phyloP scores from a whole-genome alignment of 2,113 vertebrate species.

The Prolemur simus region DNA sequence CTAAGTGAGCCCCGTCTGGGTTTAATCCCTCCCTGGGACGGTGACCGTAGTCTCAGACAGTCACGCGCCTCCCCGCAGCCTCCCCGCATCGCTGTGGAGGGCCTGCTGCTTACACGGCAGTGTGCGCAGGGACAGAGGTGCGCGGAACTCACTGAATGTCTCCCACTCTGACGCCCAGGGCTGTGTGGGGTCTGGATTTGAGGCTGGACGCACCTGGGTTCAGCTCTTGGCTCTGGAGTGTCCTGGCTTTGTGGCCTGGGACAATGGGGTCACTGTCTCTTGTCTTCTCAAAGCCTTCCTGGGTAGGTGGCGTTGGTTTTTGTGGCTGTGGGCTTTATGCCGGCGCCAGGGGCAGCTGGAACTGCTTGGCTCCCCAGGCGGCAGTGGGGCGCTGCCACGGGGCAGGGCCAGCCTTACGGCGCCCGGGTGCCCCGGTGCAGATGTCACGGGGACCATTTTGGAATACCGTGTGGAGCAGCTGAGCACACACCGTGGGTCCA shows the following conservation, averaged over 20 bases:
- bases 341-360: background rate
- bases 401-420: background rate
- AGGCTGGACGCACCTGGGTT: background rate
- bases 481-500: background rate
- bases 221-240: background rate
- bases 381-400: background rate
- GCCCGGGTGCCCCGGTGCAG: fast-evolving
- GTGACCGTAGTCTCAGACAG: fast-evolving
- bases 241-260: background rate
- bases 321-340: background rate
- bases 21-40: background rate
- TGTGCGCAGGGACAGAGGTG: background rate
- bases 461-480: fast-evolving
- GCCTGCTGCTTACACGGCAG: no score
- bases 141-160: fast-evolving
- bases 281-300: background rate
- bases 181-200: fast-evolving
- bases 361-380: background rate
- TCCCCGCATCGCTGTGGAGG: fast-evolving
- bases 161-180: fast-evolving
- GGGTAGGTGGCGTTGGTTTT: background rate
- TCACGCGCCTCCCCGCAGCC: fast-evolving
- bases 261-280: background rate
- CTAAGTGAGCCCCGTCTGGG: fast-evolving
- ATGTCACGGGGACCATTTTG: fast-evolving